A percentile compares a stretch with the other conserved stretches of the same genome.
phyloP scores from a whole-genome alignment of 1,140 invertebrate genomes.

The Elymnias hypermnestra region DNA sequence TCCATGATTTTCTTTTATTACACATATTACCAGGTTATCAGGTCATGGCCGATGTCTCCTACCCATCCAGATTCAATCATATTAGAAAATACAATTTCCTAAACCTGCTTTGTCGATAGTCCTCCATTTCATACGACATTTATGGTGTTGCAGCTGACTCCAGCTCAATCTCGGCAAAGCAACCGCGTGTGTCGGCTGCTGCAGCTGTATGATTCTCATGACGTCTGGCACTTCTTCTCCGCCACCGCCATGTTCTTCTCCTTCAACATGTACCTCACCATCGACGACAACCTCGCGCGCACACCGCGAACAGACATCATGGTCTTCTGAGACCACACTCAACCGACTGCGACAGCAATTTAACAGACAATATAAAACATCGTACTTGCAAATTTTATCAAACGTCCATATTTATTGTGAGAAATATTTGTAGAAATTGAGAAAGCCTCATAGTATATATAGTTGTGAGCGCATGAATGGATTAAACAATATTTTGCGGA shows the following conservation, averaged over 20 bases:
- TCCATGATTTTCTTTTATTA: neutral
- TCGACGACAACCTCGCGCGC: conserved; percentile 87
- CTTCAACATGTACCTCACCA: conserved; percentile 88
- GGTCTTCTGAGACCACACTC: conserved; percentile 81
- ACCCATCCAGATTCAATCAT: no score
- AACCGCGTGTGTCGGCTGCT: conserved; percentile 87
- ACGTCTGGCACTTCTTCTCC: conserved; percentile 94
- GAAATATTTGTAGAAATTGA: no score
- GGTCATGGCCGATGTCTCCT: neutral
- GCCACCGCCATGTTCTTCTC: conserved; percentile 92
- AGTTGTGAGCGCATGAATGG: no score
- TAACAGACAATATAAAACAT: no score
- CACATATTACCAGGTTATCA: neutral
- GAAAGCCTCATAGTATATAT: no score
- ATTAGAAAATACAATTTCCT: no score
- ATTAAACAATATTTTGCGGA: no score
- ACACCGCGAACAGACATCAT: conserved; percentile 83
- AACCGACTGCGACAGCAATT: neutral
- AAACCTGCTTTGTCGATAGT: no score
- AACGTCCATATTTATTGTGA: no score
- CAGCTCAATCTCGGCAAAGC: conserved; percentile 85
- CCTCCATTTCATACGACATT: no score
- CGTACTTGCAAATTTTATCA: no score
- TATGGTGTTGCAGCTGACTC: conserved; percentile 83
- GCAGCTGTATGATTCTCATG: conserved; percentile 92